These are phyloP conservation scores for Porites lutea DNA, from an alignment of 64 coral and sea anemone species.

Conservation along the genomic window DNA sequence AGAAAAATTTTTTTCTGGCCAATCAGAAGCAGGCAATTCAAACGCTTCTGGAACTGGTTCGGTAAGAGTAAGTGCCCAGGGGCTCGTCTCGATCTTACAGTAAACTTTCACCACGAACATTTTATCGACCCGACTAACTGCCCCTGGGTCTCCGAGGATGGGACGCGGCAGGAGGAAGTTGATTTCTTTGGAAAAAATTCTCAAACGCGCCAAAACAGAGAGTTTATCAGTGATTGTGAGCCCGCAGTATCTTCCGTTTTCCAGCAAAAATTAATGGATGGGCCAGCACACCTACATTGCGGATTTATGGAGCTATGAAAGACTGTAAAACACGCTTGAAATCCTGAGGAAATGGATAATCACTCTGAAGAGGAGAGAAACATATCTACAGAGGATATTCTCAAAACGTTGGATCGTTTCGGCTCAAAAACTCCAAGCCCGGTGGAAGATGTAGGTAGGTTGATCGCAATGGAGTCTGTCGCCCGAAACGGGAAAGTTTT, in stretches of 20 bases:
- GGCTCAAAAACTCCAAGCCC: slow-evolving; percentile 42
- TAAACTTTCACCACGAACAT: no score
- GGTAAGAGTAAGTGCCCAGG: no score
- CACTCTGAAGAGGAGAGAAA: background rate
- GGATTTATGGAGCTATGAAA: background rate
- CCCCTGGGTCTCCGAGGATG: no score
- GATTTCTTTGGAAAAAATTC: no score
- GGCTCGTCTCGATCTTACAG: no score
- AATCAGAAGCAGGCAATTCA: no score
- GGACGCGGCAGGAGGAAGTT: no score
- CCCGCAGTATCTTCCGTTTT: background rate
- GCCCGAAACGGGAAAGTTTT: background rate
- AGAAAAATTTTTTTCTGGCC: no score
- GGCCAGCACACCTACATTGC: background rate
- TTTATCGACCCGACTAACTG: no score
- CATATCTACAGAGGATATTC: slow-evolving; percentile 51
- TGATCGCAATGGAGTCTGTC: no score
- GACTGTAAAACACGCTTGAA: background rate
- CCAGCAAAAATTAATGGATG: background rate
- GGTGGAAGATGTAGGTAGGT: slow-evolving; percentile 7
- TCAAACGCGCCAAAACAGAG: no score
- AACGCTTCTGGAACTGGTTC: no score
- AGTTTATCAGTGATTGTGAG: background rate
- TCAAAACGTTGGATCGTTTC: slow-evolving; percentile 42
- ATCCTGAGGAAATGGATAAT: slow-evolving; percentile 41